Base-by-base conservation (phyloP, 2,797 vertebrate species). In the Gymnothorax reevesii region DNA sequence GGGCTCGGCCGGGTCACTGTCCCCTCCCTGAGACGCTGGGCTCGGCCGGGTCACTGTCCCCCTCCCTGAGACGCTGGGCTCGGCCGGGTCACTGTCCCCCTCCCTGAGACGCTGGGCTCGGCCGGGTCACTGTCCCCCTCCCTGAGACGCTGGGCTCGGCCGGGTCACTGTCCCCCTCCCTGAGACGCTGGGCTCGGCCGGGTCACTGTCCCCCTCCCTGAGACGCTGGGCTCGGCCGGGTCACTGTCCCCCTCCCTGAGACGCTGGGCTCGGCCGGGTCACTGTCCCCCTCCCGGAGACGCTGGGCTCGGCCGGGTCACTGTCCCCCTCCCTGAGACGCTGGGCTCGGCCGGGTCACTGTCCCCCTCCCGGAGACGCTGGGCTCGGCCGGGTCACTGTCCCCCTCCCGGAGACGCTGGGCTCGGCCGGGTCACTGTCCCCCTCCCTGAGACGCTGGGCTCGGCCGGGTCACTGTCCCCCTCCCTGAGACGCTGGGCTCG, bases 351-450 rank as follows among this genome's bases (percentile, higher is more conserved):
- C 2, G 33, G 33, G 33, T 42, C 33, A 42, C 33, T 42, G 33
- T 42, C 33, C 33, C 33, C 82, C 66, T 88, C 57, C 75, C 83
- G 25, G 86, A 86, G 64, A 87, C 33, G 22, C n/a, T 55, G 82
- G 83, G 49, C 84, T 89, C 89, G 91, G 88, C 88, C 90, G 88
- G 92, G 91, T 87, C 88, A 92, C 89, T 84, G 87, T 82, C 55
- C 49, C 82, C 87, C 62, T 88, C 69, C 33, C 33, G 2, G 33
- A 42, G 33, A 42, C 2, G 33, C 33, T 42, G 33, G 33, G 33
- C 33, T 42, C 33, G 33, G 33, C 33, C 2, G 33, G 33, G 33
- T 42, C 33, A 42, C 33, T 42, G 33, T 42, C 33, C 33, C 33
- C 33, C n/a, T 42, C 33, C 33, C 33, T 1, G 33, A 42, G 33